Percentiles rank a stretch among this genome's conserved stretches.
Evolutionary conservation across 2,797 vertebrate genomes (phyloP).

Genomic region (Cossypha dichroa): DNA sequence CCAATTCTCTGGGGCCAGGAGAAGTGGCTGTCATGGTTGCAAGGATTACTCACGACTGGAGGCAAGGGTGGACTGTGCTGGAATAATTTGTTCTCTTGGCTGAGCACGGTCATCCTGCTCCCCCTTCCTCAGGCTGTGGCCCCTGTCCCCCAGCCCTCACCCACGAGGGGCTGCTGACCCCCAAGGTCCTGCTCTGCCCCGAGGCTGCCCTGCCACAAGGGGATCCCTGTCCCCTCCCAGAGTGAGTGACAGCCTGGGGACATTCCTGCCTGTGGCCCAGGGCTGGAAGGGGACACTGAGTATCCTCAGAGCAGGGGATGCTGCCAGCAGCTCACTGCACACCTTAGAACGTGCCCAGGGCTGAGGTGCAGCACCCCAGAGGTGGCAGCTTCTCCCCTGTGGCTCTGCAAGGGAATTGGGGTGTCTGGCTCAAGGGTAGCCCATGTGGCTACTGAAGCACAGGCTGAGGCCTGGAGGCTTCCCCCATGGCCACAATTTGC

Average conservation of each 20-base stretch:
- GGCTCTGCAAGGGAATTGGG: background rate
- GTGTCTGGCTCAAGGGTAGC: background rate
- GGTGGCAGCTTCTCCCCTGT: background rate
- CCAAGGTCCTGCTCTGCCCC: background rate
- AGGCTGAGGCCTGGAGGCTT: background rate
- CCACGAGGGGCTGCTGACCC: background rate
- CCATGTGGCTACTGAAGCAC: background rate
- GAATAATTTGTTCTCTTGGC: constrained; percentile 7
- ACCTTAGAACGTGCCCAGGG: rapidly evolving
- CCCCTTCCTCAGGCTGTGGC: background rate
- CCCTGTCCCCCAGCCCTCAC: background rate
- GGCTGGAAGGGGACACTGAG: background rate
- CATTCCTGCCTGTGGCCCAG: background rate
- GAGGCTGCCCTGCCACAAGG: too few relatives aligned
- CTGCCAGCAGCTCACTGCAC: background rate
- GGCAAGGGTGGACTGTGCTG: constrained; percentile 26
- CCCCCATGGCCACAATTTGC: rapidly evolving
- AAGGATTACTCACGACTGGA: constrained; percentile 15
- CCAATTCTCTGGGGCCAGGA: constrained; percentile 23
- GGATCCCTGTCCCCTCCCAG: too few relatives aligned
- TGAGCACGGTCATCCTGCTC: background rate
- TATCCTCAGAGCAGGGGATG: background rate
- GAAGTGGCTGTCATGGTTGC: constrained; percentile 59
- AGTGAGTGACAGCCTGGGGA: background rate
- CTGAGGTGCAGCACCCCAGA: background rate